Conservation (phyloP, 2,113 vertebrate species). For the Amia ocellicauda region DNA sequence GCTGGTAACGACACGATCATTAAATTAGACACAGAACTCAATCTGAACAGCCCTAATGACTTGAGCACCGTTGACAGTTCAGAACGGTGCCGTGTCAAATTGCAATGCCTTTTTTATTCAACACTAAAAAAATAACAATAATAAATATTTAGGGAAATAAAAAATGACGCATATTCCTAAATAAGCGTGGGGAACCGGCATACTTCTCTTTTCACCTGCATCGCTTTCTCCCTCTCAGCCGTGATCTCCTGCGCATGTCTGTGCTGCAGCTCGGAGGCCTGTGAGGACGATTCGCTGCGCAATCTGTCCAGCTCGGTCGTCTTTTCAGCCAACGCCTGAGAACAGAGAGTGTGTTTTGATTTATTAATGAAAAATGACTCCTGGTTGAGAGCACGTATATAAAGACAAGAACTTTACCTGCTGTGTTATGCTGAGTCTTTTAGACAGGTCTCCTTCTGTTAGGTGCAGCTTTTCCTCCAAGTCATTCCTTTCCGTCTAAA, state of each 20-base stretch:
- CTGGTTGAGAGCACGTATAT: too few relatives aligned
- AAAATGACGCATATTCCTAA: too few relatives aligned
- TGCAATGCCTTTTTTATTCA: too few relatives aligned
- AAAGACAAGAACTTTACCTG: conserved; percentile 11
- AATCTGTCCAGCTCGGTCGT: conserved; percentile 34
- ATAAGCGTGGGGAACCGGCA: too few relatives aligned
- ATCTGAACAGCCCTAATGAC: too few relatives aligned
- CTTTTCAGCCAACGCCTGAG: conserved; percentile 32
- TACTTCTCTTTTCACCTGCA: too few relatives aligned
- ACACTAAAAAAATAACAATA: too few relatives aligned
- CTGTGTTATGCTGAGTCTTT: conserved; percentile 12
- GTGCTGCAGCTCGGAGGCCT: conserved; percentile 13
- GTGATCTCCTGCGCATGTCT: conserved; percentile 16
- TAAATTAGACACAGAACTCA: too few relatives aligned
- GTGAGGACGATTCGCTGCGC: conserved; percentile 24
- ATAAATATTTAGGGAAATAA: too few relatives aligned
- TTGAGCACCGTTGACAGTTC: too few relatives aligned
- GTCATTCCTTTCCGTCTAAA: conserved; percentile 16
- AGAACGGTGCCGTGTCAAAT: too few relatives aligned
- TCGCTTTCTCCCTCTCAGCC: conserved; percentile 12
- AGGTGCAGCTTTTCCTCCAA: conserved; percentile 21
- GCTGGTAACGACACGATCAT: too few relatives aligned
- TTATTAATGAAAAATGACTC: background rate
- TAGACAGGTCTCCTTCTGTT: conserved; percentile 26
- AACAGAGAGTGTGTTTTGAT: conserved; percentile 5